A percentile compares a stretch with the other conserved stretches of the same genome.
Conservation (phyloP, 2,797 vertebrate genomes). For the Sebastes minor region DNA sequence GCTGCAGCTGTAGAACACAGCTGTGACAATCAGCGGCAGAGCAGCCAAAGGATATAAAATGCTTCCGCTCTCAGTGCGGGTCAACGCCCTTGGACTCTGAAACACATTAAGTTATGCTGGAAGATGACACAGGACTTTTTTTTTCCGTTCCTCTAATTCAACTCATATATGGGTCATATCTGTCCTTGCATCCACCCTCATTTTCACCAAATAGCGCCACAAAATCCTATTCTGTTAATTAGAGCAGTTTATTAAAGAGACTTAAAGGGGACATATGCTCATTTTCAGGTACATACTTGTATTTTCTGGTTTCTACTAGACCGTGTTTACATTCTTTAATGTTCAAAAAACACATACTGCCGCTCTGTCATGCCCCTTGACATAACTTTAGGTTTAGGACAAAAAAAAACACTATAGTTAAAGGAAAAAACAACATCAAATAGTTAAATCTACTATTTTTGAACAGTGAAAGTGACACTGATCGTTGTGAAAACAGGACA, state of each 20-base stretch:
- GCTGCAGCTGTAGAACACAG: slow-evolving; percentile 54
- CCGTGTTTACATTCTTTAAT: no score
- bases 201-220: not conserved
- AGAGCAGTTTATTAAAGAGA: not conserved
- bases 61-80: slow-evolving; percentile 18
- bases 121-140: not conserved
- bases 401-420: no score
- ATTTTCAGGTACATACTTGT: no score
- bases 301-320: no score
- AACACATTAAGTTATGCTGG: not conserved
- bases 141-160: not conserved
- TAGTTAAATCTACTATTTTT: no score
- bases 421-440: no score
- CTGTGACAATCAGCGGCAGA: slow-evolving; percentile 12
- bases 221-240: not conserved
- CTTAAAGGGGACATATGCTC: no score
- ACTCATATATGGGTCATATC: not conserved
- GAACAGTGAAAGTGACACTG: no score
- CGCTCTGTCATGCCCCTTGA: no score
- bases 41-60: slow-evolving; percentile 27
- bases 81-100: slow-evolving; percentile 5
- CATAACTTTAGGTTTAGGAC: no score
- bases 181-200: not conserved
- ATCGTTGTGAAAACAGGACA: not conserved
- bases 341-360: no score